phyloP scores from a whole-genome alignment of 2,797 vertebrate genomes.

The Sibirionetta formosa region DNA sequence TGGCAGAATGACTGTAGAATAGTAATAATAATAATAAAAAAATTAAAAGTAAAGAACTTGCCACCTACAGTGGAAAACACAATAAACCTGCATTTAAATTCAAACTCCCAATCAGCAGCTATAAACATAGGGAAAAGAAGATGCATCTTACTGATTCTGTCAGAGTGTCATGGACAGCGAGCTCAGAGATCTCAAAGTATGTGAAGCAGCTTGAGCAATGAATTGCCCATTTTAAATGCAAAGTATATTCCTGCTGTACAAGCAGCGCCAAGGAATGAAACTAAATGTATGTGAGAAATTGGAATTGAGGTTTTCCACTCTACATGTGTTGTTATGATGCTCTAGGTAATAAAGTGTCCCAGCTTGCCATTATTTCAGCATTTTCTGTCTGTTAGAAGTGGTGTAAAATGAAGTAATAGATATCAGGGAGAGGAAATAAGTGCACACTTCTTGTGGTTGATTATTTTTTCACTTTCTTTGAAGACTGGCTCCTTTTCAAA shows the following conservation, averaged over 20 bases:
- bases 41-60: background rate
- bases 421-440: background rate
- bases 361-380: background rate
- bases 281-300: constrained; percentile 7
- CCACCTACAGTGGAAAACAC: background rate
- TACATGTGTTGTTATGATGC: background rate
- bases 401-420: background rate
- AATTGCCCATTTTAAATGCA: background rate
- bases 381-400: background rate
- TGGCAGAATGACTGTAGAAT: background rate
- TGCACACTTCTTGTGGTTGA: background rate
- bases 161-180: background rate
- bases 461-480: background rate
- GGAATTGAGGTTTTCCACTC: background rate
- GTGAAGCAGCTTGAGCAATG: background rate
- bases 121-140: background rate
- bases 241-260: background rate
- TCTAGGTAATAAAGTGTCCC: background rate
- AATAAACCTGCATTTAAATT: background rate
- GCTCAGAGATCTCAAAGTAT: background rate
- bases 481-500: background rate
- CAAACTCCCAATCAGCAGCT: background rate
- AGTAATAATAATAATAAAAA: background rate
- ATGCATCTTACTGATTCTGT: background rate
- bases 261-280: background rate